A percentile compares a stretch with the other conserved stretches of the same genome.
phyloP scores from a whole-genome alignment of 2,113 vertebrate species.

The Pluvianellus socialis region DNA sequence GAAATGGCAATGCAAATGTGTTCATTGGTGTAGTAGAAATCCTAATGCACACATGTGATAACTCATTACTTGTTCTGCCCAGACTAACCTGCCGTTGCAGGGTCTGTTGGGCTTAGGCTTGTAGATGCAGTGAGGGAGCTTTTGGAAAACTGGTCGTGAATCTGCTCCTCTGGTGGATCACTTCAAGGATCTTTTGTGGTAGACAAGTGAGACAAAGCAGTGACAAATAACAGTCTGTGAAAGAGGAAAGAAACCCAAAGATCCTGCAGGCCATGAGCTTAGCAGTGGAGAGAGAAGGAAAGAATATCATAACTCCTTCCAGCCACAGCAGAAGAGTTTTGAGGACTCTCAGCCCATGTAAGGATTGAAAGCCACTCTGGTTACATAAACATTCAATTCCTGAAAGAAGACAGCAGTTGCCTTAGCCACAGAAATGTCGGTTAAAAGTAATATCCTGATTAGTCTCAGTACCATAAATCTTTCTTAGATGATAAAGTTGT shows the following conservation, averaged over 20 bases:
- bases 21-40: background rate
- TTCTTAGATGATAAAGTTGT: background rate
- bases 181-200: background rate
- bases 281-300: background rate
- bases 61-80: background rate
- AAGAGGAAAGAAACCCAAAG: background rate
- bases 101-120: background rate
- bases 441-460: constrained; percentile 15
- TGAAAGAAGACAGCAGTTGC: background rate
- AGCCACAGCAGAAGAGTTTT: background rate
- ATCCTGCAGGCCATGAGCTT: background rate
- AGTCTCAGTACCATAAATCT: background rate
- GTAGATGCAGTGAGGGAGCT: background rate
- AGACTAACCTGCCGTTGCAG: background rate
- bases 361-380: background rate
- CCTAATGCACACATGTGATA: background rate
- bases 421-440: constrained; percentile 4
- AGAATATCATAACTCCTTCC: background rate
- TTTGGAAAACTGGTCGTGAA: background rate
- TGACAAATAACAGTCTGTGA: background rate
- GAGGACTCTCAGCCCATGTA: background rate
- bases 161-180: background rate
- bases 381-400: background rate
- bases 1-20: background rate
- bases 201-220: background rate